Evolutionary conservation across 2,888 invertebrate genomes (phyloP).

Genomic region (Clanis bilineata): DNA sequence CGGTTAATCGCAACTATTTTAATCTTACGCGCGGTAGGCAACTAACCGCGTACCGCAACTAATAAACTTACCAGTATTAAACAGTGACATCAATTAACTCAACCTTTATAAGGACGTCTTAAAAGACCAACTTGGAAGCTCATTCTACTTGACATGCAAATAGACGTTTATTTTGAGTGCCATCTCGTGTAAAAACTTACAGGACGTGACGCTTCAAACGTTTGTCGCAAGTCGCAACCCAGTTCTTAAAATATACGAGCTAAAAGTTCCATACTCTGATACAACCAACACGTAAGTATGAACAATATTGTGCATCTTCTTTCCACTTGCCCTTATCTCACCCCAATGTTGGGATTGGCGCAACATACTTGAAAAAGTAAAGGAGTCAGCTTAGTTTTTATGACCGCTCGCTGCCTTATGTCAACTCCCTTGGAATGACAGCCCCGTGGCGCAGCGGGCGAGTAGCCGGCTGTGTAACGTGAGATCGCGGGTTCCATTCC

Average conservation of each 20-base stretch:
- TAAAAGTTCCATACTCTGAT: background rate
- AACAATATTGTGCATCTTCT: too few species aligned
- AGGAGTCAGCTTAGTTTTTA: too few species aligned
- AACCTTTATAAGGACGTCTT: background rate
- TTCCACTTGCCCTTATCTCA: too few species aligned
- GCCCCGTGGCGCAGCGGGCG: too few species aligned
- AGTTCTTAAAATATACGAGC: background rate
- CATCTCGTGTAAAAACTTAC: background rate
- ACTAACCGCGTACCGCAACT: background rate
- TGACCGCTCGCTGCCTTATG: too few species aligned
- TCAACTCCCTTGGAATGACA: too few species aligned
- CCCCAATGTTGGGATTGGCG: too few species aligned
- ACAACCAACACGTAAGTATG: too few species aligned
- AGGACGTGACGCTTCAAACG: background rate
- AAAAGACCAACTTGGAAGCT: background rate
- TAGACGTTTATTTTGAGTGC: background rate
- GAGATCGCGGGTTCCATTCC: too few species aligned
- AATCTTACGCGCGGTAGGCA: background rate
- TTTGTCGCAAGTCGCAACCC: background rate
- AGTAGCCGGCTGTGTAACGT: too few species aligned
- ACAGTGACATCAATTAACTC: background rate
- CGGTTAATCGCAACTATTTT: background rate
- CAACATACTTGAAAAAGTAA: too few species aligned
- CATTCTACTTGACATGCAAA: background rate
- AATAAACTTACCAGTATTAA: background rate